Conservation (phyloP, 2,888 invertebrate species). For the Sepiola atlantica region DNA sequence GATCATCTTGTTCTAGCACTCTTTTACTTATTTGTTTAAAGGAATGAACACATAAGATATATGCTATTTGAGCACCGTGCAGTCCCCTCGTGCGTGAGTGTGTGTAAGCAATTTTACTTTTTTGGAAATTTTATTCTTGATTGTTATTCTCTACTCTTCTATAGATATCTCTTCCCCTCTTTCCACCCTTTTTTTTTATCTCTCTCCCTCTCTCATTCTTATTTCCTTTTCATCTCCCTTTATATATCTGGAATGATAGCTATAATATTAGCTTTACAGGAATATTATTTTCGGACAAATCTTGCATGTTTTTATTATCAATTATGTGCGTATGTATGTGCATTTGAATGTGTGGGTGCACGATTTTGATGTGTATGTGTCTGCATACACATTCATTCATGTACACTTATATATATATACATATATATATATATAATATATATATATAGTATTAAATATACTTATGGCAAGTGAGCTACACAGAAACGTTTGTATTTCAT, state of each 20-base stretch:
- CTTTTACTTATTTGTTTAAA: neutral
- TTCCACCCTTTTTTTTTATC: neutral
- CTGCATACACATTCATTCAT: neutral
- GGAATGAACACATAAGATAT: conserved; percentile 15
- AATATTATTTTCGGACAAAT: neutral
- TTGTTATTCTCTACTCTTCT: neutral
- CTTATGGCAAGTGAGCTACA: too few relatives aligned
- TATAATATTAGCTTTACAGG: neutral
- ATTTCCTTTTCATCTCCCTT: neutral
- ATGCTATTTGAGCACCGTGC: neutral
- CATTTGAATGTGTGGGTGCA: neutral
- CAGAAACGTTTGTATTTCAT: too few relatives aligned
- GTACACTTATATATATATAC: neutral
- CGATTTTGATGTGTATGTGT: neutral
- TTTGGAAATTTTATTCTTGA: neutral
- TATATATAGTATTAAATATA: too few relatives aligned
- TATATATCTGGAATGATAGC: neutral
- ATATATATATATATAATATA: too few relatives aligned
- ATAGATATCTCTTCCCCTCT: neutral
- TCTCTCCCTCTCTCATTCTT: neutral
- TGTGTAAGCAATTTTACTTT: neutral
- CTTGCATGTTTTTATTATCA: neutral
- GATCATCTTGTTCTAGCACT: neutral
- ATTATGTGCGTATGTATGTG: neutral
- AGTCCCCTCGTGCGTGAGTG: neutral